These are phyloP conservation scores for Perognathus longimembris DNA, from an alignment of 2,113 vertebrate genomes.

Conservation along the genomic window DNA sequence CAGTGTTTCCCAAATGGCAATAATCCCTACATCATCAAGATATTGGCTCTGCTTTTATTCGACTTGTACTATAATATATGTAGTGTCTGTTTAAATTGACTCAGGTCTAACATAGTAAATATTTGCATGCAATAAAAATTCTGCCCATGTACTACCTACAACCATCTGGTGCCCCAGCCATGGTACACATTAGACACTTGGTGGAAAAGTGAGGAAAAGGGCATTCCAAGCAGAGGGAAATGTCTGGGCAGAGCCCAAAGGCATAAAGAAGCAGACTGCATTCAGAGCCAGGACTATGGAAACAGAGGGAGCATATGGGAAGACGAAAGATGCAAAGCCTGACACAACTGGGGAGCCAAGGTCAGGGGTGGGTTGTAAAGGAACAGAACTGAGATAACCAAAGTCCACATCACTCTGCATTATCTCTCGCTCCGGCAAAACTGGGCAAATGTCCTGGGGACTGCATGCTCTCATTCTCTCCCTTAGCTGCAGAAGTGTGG, in stretches of 20 bases:
- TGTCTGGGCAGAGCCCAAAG: not conserved
- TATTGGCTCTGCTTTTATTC: not conserved
- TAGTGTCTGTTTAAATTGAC: slow-evolving; percentile 22
- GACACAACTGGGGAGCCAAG: not conserved
- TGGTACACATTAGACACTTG: not conserved
- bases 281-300: not conserved
- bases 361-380: slow-evolving; percentile 54
- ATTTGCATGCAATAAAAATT: slow-evolving; percentile 72
- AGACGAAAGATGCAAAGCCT: accelerated
- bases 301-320: accelerated
- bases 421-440: slow-evolving; percentile 78
- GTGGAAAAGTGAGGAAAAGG: not conserved
- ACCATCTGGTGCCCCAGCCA: slow-evolving; percentile 38
- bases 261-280: not conserved
- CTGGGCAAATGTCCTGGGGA: slow-evolving; percentile 83
- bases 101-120: slow-evolving; percentile 53
- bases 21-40: not conserved
- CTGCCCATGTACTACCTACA: slow-evolving; percentile 15
- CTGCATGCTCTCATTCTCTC: slow-evolving; percentile 74
- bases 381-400: slow-evolving; percentile 67
- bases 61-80: not conserved
- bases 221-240: not conserved
- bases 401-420: slow-evolving; percentile 74
- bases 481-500: slow-evolving; percentile 80
- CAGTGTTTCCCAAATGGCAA: not conserved